These are phyloP conservation scores for Zoanthus sociatus DNA, from an alignment of 92 coral and sea anemone species.

Conservation along the genomic window DNA sequence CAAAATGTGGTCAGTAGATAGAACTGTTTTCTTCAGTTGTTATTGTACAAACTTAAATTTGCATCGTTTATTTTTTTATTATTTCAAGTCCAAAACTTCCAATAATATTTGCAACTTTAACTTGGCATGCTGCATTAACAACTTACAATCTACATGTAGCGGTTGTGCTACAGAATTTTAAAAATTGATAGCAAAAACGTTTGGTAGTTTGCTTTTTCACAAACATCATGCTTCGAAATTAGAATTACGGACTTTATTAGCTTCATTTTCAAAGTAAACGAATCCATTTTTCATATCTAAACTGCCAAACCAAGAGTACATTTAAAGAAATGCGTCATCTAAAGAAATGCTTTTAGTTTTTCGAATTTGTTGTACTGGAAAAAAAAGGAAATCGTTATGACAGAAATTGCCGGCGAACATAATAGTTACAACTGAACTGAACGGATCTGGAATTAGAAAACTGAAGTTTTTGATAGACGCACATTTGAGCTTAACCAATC, in stretches of 20 bases:
- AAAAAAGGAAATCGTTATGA: slow-evolving; percentile 1
- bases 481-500: slow-evolving; percentile 28
- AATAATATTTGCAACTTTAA: background rate
- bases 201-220: background rate
- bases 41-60: background rate
- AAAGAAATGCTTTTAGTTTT: background rate
- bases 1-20: slow-evolving; percentile 30
- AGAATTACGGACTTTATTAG: background rate
- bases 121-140: too few relatives aligned
- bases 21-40: background rate
- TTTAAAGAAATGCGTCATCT: background rate
- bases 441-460: slow-evolving; percentile 32
- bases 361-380: background rate
- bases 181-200: background rate
- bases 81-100: background rate
- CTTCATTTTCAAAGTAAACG: background rate
- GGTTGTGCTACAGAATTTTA: background rate
- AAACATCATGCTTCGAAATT: background rate
- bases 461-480: background rate
- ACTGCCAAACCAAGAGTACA: background rate
- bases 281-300: background rate
- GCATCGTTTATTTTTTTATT: background rate
- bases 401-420: background rate
- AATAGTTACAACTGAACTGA: slow-evolving; percentile 20
- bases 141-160: background rate